Base-by-base conservation (phyloP, 37 sponge, comb jelly and placozoan species). In the Theonella swinhoei region DNA sequence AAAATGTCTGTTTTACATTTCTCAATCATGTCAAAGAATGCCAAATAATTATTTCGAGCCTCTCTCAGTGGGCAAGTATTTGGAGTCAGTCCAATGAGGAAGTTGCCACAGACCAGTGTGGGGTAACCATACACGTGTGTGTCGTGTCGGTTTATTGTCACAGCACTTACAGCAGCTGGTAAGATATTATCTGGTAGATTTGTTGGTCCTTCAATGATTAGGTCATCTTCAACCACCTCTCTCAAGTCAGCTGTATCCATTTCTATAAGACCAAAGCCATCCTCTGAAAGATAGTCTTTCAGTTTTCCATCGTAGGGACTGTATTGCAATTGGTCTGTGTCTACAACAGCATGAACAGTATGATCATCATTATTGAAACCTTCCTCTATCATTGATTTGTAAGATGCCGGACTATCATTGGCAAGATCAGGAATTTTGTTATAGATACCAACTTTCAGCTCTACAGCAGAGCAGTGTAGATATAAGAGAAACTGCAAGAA, bases 371-470 rank as follows among this genome's bases (percentile, higher is more conserved):
- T 54, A 30, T 8, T 62, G 61, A 74, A 84, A 37, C 75, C 76
- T 2, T 35, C 38, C 39, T 72, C 32, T 1, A 82, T 38, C 83
- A 82, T 39, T 23, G 3, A 5, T 72, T 61, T 72, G 60, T 74
- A 82, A 1, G 83, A 82, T 35, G 1, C 64, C 1, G 54, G 74
- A n/a, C n/a, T 25, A 26, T 82, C 83, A 38, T 80, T 1, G 14
- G 26, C 60, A 3, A 82, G 8, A 72, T 82, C 74, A 62, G 83
- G 64, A 71, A 82, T 72, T 1, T 29, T 2, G 32, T 77, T 77
- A 38, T 72, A 82, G n/a, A 82, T 1, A 42, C 83, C 83, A 40
- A 82, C 83, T 54, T 42, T 82, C 63, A 82, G 83, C 3, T 61
- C 60, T 1, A 47, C 63, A 64, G n/a, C n/a, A n/a, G n/a, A n/a